Base-by-base conservation (phyloP, 64 coral and sea anemone species). In the Montipora foliosa region DNA sequence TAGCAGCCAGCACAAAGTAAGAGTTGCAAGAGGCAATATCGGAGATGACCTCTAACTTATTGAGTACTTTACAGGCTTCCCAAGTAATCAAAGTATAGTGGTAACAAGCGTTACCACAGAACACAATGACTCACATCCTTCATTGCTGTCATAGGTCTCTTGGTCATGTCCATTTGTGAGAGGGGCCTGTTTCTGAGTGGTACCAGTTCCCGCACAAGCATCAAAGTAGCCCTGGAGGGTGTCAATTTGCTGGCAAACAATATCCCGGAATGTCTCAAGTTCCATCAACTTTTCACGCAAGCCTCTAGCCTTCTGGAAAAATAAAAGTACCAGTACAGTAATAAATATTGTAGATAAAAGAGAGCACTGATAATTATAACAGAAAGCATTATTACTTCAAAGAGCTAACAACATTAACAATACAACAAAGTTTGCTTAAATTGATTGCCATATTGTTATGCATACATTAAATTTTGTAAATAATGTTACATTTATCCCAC, bases 161-260 rank as follows among this genome's bases (percentile, higher is more conserved):
- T 82, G 78, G 22, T 91, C 85, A 20, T 83, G 69, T 55, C 70
- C 83, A 12, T 89, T 88, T 12, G 84, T 77, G n/a, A 92, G 89
- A 53, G 67, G 22, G 0, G 75, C 24, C 47, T 77, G 87, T 57
- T 80, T 85, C 0, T 95, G 94, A 76, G 58, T 91, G 37, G 78
- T 78, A 37, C 74, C 86, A 83, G 74, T 47, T 70, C 92, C 95
- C 52, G 98, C 89, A 94, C 98, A 99, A n/a, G 91, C 90, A 87
- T 99, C 98, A 94, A 99, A 99, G 81, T 96, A 99, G 5, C 78
- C 67, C 53, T 99, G 98, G 5, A 99, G 81, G 15, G 98, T 99
- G 79, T 99, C 98, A 37, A 99, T 96, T 69, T 99, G 98, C 47
- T 93, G 92, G 58, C 98, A 95, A 55, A 99, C 92, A 94, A 99